Evolutionary conservation across 2,888 invertebrate genomes (phyloP).

Genomic region (Callinectes sapidus): DNA sequence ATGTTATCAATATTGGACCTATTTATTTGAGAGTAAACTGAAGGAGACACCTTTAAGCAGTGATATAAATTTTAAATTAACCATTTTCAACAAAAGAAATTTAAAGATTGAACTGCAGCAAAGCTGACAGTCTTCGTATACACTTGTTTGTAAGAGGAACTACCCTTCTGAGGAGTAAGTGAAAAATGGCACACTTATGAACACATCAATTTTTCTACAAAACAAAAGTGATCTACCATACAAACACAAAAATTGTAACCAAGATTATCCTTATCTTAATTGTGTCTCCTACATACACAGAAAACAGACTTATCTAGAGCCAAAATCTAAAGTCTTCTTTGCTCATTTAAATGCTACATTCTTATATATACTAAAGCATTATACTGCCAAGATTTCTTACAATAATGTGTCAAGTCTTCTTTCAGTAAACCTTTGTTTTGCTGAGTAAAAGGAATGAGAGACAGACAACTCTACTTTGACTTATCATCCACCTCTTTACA

Average conservation of each 20-base stretch:
- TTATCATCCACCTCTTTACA: not conserved
- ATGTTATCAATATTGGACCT: constrained; percentile 28
- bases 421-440: not conserved
- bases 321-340: not conserved
- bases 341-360: not conserved
- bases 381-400: not conserved
- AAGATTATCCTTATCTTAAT: not conserved
- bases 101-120: not conserved
- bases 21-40: constrained; percentile 26
- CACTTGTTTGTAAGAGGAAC: constrained; percentile 19
- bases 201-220: not conserved
- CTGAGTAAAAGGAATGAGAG: not conserved
- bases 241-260: not conserved
- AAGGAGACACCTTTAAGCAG: constrained; percentile 38
- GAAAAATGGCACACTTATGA: not conserved
- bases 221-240: not conserved
- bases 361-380: not conserved
- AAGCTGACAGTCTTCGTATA: not conserved
- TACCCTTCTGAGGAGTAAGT: constrained; percentile 1
- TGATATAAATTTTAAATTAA: not conserved
- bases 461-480: not conserved
- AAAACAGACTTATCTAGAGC: not conserved
- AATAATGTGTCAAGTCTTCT: constrained; percentile 15
- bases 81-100: not conserved
- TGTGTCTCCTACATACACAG: constrained; percentile 39